A percentile compares a stretch with the other conserved stretches of the same genome.
Evolutionary conservation across 2,888 invertebrate genomes (phyloP).

Genomic region (Heteromyza rotundicornis): DNA sequence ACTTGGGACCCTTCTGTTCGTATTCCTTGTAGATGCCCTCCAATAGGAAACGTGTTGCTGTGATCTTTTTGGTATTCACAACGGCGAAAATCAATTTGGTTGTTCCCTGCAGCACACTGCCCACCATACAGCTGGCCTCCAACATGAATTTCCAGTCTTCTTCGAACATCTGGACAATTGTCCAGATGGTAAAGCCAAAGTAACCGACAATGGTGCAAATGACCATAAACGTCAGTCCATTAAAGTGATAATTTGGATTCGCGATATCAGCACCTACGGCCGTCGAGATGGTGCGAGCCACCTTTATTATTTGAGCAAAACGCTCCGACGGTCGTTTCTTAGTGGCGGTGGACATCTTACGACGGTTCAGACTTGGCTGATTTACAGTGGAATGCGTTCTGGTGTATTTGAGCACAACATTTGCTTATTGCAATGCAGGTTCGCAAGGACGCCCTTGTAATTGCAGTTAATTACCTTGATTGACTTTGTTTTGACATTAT

Average conservation of each 20-base stretch:
- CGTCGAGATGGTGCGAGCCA: constrained; percentile 20
- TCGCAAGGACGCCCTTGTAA: background rate
- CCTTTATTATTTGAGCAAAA: constrained; percentile 24
- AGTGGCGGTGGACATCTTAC: background rate
- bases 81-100: constrained; percentile 33
- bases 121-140: constrained; percentile 35
- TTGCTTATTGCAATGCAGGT: background rate
- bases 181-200: constrained; percentile 26
- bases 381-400: no score
- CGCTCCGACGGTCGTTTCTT: constrained; percentile 13
- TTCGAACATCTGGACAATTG: constrained; percentile 25
- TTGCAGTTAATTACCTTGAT: background rate
- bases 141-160: constrained; percentile 34
- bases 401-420: background rate
- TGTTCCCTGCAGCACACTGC: constrained; percentile 36
- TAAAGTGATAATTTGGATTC: constrained; percentile 32
- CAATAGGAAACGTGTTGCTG: constrained; percentile 16
- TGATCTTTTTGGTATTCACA: constrained; percentile 10
- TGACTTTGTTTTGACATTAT: background rate
- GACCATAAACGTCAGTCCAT: constrained; percentile 19
- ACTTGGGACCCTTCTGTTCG: constrained; percentile 27
- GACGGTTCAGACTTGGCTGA: no score
- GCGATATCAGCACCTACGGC: constrained; percentile 33
- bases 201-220: constrained; percentile 23
- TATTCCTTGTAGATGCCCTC: constrained; percentile 30